These are phyloP conservation scores for Puntigrus tetrazona DNA, from an alignment of 2,113 vertebrate genomes.

Conservation along the genomic window DNA sequence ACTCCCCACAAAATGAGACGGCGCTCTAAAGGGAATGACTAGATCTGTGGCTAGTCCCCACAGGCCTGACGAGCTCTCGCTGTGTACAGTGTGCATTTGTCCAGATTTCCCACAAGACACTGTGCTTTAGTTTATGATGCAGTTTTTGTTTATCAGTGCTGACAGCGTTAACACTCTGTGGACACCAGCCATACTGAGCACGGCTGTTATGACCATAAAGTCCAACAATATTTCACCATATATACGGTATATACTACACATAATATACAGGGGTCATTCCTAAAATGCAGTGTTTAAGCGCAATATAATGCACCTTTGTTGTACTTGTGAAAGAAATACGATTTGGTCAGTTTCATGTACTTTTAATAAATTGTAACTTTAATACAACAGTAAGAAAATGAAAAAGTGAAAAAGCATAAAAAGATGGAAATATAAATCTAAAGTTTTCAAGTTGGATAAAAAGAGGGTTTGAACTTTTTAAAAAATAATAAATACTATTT, in stretches of 20 bases:
- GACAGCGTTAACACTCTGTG: slow-evolving; percentile 38
- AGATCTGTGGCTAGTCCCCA: slow-evolving; percentile 54
- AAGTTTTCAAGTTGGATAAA: not conserved
- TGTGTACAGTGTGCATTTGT: slow-evolving; percentile 35
- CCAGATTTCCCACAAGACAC: slow-evolving; percentile 50
- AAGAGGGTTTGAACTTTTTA: not conserved
- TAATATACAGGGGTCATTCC: not conserved
- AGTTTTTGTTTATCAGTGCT: slow-evolving; percentile 43
- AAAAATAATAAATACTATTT: not conserved
- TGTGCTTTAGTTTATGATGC: slow-evolving; percentile 33
- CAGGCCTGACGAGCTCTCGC: slow-evolving; percentile 63
- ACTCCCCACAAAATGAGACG: slow-evolving; percentile 62
- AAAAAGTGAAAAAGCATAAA: not conserved
- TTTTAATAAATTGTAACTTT: not conserved
- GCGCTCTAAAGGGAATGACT: slow-evolving; percentile 45
- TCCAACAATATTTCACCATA: slow-evolving; percentile 8
- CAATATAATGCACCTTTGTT: not conserved
- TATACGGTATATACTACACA: not conserved
- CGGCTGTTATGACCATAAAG: not conserved
- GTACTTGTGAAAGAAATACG: not conserved
- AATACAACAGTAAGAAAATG: not conserved
- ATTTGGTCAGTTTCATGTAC: not conserved
- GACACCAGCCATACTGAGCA: slow-evolving; percentile 32
- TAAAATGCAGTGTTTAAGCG: not conserved
- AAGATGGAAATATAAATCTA: not conserved